phyloP scores from a whole-genome alignment of 1,140 invertebrate genomes.

The Piezodorus guildinii region DNA sequence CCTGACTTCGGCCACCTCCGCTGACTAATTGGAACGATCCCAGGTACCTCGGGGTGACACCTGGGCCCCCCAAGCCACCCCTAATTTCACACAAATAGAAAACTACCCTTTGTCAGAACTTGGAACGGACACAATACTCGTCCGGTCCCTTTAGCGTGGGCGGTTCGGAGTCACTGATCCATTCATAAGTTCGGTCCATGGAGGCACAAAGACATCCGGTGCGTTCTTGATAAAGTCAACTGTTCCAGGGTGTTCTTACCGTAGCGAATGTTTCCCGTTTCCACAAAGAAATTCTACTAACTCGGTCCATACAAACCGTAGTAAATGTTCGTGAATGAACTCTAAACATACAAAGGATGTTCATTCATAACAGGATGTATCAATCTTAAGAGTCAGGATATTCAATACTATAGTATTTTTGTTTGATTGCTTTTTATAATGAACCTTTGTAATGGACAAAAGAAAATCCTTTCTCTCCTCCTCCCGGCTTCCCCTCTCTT shows the following conservation, averaged over 20 bases:
- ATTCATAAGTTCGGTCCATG: neutral
- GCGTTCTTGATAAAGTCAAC: neutral
- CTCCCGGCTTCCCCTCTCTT: no score
- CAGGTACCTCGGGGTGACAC: neutral
- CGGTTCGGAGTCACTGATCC: neutral
- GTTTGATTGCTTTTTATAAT: no score
- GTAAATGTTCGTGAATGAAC: no score
- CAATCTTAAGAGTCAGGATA: no score
- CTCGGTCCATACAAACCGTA: no score
- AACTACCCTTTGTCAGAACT: neutral
- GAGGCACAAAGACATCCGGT: neutral
- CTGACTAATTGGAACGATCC: conserved; percentile 5
- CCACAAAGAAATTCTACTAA: no score
- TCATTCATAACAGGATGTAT: no score
- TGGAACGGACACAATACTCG: conserved; percentile 1
- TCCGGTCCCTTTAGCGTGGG: conserved; percentile 6
- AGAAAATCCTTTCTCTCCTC: no score
- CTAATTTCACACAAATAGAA: conserved; percentile 9
- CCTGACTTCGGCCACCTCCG: conserved; percentile 4
- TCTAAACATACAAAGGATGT: no score
- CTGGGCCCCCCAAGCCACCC: conserved; percentile 1
- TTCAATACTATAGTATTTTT: no score
- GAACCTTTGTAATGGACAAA: no score
- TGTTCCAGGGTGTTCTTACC: neutral
- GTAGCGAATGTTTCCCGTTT: neutral